Evolutionary conservation across 1,140 invertebrate genomes (phyloP).

Genomic region (Condylostylus longicornis): DNA sequence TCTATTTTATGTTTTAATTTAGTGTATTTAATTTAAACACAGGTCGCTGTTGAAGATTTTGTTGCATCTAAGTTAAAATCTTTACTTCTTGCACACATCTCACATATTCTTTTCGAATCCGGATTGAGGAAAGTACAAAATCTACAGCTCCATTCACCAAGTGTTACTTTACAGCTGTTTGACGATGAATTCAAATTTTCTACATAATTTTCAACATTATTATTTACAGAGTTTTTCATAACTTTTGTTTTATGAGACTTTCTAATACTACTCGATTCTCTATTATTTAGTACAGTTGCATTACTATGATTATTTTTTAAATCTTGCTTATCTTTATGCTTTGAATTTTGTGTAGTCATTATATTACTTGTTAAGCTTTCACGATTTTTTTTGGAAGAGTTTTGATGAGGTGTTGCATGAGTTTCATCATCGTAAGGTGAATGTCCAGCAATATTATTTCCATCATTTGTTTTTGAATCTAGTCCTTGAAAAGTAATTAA

Average conservation of each 20-base stretch:
- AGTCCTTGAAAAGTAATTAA: background rate
- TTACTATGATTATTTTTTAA: conserved; percentile 1
- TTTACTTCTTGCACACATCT: conserved; percentile 50
- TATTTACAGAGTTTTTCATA: background rate
- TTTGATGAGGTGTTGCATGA: too few relatives aligned
- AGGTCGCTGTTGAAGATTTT: conserved; percentile 21
- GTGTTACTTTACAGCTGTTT: conserved; percentile 16
- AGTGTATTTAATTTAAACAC: conserved; percentile 17
- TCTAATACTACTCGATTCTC: background rate
- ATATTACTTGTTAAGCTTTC: too few relatives aligned
- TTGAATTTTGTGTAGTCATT: too few relatives aligned
- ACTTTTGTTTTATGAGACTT: background rate
- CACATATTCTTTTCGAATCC: conserved; percentile 43
- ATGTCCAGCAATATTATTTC: too few relatives aligned
- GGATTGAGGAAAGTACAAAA: conserved; percentile 54
- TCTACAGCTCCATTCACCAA: conserved; percentile 45
- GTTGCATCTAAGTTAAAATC: conserved; percentile 24
- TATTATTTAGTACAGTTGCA: background rate
- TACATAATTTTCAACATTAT: too few relatives aligned
- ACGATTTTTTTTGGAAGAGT: too few relatives aligned
- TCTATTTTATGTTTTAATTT: too few relatives aligned
- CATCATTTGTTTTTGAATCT: conserved; percentile 13
- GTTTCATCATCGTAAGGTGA: too few relatives aligned
- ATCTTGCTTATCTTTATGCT: conserved; percentile 5
- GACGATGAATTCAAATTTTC: background rate